Evolutionary conservation across 2,888 invertebrate genomes (phyloP), one percentile per base, ranked within the genome.

Genomic region (Candidula unifasciata): DNA sequence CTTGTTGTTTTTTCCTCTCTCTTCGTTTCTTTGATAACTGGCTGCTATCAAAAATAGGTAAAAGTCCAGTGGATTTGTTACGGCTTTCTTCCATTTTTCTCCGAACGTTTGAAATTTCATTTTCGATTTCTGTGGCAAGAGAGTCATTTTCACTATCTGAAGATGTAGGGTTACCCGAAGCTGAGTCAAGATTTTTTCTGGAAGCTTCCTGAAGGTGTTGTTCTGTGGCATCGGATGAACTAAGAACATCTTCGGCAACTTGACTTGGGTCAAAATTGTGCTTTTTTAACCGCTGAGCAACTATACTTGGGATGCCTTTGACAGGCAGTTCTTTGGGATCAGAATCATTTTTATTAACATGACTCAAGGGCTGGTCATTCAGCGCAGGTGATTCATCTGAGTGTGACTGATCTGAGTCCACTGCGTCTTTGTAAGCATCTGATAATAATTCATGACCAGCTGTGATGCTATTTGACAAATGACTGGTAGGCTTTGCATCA

Each of bases 281-380:
- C 37, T 89, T 89, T 73, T 88, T 88, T 84, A 89, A 68, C 44
- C 88, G 82, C 35, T 87, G 88, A 30, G 89, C 89, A 35, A 90
- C 88, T 54, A 89, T 88, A 60, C 90, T 88, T 13, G 91, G 89
- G 77, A 89, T 86, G 13, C 90, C 90, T 84, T 85, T 86, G 6
- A 89, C 83, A n/a, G 89, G 89, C 27, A 87, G 68, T 37, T 78
- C 79, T 27, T 35, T n/a, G 44, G 52, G 16, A 3, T 73, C 37
- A 16, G 21, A 3, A 33, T 37, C n/a, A 10, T 27, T 24, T 37
- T 35, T 73, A 21, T 21, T 74, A 6, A 35, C 27, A 3, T 71
- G 18, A 44, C 27, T 54, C 57, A 30, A 6, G 10, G 69, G 57
- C 18, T 69, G 10, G 5, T 81, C 66, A 30, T 81, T 52, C n/a